Base-by-base conservation (phyloP, 2,113 vertebrate genomes). In the Mixornis gularis region DNA sequence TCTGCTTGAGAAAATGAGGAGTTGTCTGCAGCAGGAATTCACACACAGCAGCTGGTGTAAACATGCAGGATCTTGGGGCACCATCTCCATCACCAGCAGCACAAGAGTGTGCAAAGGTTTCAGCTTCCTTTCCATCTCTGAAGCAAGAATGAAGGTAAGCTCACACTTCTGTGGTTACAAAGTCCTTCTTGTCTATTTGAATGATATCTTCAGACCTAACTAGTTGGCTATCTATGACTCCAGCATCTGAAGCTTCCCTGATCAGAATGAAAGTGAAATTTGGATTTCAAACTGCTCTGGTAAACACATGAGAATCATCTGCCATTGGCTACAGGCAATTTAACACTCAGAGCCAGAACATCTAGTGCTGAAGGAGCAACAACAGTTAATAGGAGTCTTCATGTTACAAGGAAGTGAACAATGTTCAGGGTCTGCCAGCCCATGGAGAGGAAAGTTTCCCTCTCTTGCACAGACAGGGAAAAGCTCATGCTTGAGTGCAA, bases 21-120 rank as follows among this genome's bases (percentile, higher is more conserved):
- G 6, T 21, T 41, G 34, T 65, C 52, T 69, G 71, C 58, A 87
- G 48, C 27, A 32, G 81, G 40, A 53, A 48, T 27, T n/a, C 22
- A 17, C 32, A 7, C 9, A 30, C 25, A 77, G 38, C 2, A 1
- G 34, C 0, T 2, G 34, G 2, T 48, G 7, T 21, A n/a, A 79
- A 41, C 53, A 49, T 27, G 40, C 25, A 64, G 51, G 21, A 49
- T 32, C 49, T 17, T 17, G 62, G 46, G 72, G 20, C 15, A 51
- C 24, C 27, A 15, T 29, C n/a, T 18, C 43, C 65, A 69, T 49
- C 69, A 70, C 38, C 46, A 52, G 8, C 7, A 58, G 41, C 77
- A 58, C 3, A 4, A 9, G 14, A 11, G 43, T 13, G 51, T 63
- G 65, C 51, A 87, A 41, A 59, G 69, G 7, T 48, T 62, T 26